Evolutionary conservation across 2,888 invertebrate genomes (phyloP).

Genomic region (Heterodera filipjevi): DNA sequence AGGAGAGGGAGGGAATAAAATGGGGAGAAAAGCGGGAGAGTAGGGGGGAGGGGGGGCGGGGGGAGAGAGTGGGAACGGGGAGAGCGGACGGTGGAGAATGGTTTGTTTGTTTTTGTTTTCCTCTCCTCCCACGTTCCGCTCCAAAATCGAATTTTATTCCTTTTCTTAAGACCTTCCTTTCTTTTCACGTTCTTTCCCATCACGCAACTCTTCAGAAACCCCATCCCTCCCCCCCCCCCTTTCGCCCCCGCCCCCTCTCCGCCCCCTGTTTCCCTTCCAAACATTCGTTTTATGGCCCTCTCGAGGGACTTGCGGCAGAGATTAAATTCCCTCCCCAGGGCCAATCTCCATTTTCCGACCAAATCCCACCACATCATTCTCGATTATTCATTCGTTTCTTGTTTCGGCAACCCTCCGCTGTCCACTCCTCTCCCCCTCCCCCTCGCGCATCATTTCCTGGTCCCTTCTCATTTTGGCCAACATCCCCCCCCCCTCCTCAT

Average conservation of each 20-base stretch:
- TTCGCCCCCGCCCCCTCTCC: not conserved
- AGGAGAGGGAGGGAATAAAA: not conserved
- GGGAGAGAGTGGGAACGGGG: not conserved
- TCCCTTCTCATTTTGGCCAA: not conserved
- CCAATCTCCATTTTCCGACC: constrained; percentile 10
- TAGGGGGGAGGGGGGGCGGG: not conserved
- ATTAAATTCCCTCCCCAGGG: constrained; percentile 18
- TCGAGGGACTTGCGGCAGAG: constrained; percentile 17
- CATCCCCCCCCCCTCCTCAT: not conserved
- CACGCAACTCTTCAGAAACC: not conserved
- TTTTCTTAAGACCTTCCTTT: not conserved
- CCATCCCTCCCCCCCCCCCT: not conserved
- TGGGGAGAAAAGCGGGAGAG: not conserved
- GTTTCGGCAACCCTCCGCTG: not conserved
- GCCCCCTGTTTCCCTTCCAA: not conserved
- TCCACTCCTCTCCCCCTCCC: not conserved
- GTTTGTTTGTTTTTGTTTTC: constrained; percentile 13
- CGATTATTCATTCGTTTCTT: constrained; percentile 6
- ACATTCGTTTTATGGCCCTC: constrained; percentile 25
- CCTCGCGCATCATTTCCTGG: constrained; percentile 3
- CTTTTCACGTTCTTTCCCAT: constrained; percentile 17
- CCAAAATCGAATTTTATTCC: constrained; percentile 3
- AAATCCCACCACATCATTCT: not conserved
- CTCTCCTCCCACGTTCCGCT: not conserved
- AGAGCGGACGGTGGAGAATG: not conserved